Conservation (phyloP, 92 coral and sea anemone species). For the Epizoanthus fatuus region DNA sequence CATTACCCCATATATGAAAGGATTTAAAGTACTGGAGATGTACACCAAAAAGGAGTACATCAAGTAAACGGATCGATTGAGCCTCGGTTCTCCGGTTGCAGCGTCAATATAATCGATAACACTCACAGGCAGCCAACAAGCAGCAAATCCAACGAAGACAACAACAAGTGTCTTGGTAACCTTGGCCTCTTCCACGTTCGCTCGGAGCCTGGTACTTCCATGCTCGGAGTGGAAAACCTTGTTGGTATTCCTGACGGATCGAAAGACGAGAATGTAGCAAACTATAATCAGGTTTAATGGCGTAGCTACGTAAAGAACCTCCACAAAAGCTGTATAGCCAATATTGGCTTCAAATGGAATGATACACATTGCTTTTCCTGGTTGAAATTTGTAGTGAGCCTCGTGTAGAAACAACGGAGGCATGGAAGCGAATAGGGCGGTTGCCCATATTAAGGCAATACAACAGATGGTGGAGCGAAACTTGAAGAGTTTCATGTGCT, state of each 20-base stretch:
- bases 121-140: constrained; percentile 88
- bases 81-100: constrained; percentile 54
- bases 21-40: constrained; percentile 78
- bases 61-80: constrained; percentile 69
- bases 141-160: constrained; percentile 76
- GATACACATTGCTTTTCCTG: constrained; percentile 87
- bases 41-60: constrained; percentile 73
- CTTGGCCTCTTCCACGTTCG: constrained; percentile 85
- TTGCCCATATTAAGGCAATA: constrained; percentile 56
- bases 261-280: constrained; percentile 72
- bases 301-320: constrained; percentile 50
- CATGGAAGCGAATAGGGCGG: constrained; percentile 63
- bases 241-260: constrained; percentile 65
- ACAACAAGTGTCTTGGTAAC: constrained; percentile 83
- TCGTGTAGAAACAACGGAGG: constrained; percentile 68
- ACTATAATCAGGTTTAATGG: constrained; percentile 58
- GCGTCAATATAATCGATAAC: constrained; percentile 82
- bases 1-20: constrained; percentile 81
- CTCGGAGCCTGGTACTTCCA: constrained; percentile 57
- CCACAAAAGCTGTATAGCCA: constrained; percentile 69
- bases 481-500: constrained; percentile 52
- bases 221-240: constrained; percentile 54
- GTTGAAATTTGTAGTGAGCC: constrained; percentile 76
- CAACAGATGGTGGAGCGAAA: constrained; percentile 38
- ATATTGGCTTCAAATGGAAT: constrained; percentile 79